phyloP scores from a whole-genome alignment of 2,113 vertebrate species.

The Anser brachyrhynchus region DNA sequence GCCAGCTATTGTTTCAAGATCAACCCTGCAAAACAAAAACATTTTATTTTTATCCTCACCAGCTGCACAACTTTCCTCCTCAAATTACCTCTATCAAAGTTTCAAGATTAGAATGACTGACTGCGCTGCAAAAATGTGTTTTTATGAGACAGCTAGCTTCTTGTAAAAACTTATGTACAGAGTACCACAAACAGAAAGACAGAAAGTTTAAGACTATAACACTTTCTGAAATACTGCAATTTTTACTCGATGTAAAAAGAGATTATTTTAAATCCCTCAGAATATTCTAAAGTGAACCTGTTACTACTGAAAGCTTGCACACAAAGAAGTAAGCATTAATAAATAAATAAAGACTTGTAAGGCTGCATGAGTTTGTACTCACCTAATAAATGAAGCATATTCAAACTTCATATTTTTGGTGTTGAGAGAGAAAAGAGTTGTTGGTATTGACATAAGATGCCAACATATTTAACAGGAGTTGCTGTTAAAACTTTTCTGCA shows the following conservation, averaged over 20 bases:
- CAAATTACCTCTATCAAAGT: constrained; percentile 43
- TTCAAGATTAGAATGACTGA: neutral
- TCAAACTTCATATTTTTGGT: neutral
- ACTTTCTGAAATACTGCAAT: neutral
- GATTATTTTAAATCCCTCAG: neutral
- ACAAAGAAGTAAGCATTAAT: neutral
- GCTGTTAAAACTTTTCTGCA: neutral
- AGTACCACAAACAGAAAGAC: neutral
- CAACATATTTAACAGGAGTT: neutral
- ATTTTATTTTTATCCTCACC: constrained; percentile 44
- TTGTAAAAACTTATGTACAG: neutral
- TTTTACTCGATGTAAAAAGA: neutral
- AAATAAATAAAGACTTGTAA: neutral
- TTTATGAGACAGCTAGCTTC: neutral
- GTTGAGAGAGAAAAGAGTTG: neutral
- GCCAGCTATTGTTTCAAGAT: constrained; percentile 42
- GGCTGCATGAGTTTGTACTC: neutral
- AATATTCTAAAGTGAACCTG: neutral
- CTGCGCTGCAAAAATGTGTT: neutral
- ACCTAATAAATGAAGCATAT: neutral
- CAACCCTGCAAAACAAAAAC: constrained; percentile 9
- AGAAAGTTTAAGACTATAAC: neutral
- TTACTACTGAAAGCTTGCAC: neutral
- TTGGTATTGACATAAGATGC: neutral
- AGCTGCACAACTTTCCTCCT: constrained; percentile 33